Percentiles rank a stretch among this genome's conserved stretches.
Evolutionary conservation across 2,797 vertebrate species (phyloP).

Genomic region (Dendrocincla fuliginosa): DNA sequence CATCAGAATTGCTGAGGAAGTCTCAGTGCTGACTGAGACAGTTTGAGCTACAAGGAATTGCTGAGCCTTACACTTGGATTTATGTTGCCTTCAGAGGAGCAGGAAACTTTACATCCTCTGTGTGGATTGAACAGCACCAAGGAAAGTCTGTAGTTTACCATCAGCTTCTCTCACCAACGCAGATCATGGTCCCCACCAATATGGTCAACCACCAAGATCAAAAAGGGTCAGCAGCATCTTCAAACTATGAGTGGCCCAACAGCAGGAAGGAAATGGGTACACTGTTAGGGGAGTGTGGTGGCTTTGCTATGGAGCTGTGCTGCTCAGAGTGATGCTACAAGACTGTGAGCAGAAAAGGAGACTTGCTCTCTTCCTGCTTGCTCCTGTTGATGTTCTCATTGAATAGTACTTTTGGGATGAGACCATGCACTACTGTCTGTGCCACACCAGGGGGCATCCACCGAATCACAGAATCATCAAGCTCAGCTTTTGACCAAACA

Average conservation of each 20-base stretch:
- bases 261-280: background rate
- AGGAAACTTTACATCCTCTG: background rate
- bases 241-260: background rate
- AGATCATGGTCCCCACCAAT: background rate
- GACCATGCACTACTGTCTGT: background rate
- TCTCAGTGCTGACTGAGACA: background rate
- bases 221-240: background rate
- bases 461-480: background rate
- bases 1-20: background rate
- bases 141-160: background rate
- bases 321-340: background rate
- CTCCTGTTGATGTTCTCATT: background rate
- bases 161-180: background rate
- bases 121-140: background rate
- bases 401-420: background rate
- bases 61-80: background rate
- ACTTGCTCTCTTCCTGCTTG: background rate
- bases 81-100: background rate
- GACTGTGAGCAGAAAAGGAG: background rate
- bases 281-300: background rate
- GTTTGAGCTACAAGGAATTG: background rate
- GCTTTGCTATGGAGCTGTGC: background rate
- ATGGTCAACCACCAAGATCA: background rate
- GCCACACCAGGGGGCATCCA: background rate
- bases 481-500: background rate